phyloP scores from a whole-genome alignment of 2,797 vertebrate species.

The Sebastes kiyomatsui region DNA sequence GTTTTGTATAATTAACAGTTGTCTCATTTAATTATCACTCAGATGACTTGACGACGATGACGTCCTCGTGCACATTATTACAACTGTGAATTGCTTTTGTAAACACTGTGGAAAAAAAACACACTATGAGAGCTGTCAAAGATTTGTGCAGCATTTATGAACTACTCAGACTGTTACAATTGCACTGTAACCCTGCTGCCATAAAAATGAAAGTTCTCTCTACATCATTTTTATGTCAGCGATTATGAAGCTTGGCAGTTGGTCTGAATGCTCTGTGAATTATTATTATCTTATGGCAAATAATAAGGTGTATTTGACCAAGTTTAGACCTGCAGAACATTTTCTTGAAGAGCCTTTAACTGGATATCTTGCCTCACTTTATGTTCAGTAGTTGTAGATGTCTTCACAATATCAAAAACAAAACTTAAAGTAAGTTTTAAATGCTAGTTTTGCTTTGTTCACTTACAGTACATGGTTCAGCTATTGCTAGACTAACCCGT shows the following conservation, averaged over 20 bases:
- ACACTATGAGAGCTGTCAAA: background rate
- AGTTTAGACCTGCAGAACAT: background rate
- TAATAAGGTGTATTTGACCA: background rate
- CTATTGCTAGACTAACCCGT: background rate
- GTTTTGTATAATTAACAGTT: slow-evolving; percentile 10
- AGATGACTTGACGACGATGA: background rate
- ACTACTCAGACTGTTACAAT: background rate
- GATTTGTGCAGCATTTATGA: slow-evolving; percentile 15
- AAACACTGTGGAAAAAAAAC: background rate
- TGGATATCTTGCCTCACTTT: background rate
- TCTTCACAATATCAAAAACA: background rate
- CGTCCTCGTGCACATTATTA: background rate
- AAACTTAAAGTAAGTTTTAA: background rate
- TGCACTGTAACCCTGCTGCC: background rate
- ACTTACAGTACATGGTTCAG: background rate
- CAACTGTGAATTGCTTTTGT: background rate
- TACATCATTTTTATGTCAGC: slow-evolving; percentile 19
- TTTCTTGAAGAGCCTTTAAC: background rate
- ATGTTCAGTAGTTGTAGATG: background rate
- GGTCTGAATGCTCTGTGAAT: slow-evolving; percentile 32
- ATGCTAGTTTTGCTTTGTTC: background rate
- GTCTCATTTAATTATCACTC: slow-evolving; percentile 21
- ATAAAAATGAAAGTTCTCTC: slow-evolving; percentile 15
- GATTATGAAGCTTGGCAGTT: slow-evolving; percentile 8
- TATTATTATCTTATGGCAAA: slow-evolving; percentile 20